A percentile compares a stretch with the other conserved stretches of the same genome.
These are phyloP conservation scores for Bilobella aurantiaca DNA, from an alignment of 1,140 invertebrate species.

Conservation along the genomic window DNA sequence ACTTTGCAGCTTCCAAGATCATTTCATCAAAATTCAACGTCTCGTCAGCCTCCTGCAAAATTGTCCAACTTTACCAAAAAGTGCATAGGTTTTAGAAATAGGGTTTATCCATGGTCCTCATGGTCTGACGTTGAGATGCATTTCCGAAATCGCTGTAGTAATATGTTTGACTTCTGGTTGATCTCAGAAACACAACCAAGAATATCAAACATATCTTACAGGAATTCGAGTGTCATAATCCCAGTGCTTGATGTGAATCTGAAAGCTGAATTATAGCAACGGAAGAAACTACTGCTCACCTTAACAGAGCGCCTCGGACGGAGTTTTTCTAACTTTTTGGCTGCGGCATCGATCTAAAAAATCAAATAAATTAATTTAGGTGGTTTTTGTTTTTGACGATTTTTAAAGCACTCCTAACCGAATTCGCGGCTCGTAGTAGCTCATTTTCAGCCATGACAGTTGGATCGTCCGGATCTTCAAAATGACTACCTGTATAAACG, in stretches of 20 bases:
- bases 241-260: background rate
- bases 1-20: conserved; percentile 95
- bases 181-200: conserved; percentile 82
- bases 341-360: conserved; percentile 68
- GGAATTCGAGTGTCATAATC: conserved; percentile 35
- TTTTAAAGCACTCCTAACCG: conserved; percentile 49
- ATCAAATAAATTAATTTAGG: background rate
- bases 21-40: conserved; percentile 96
- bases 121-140: too few species aligned
- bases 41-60: conserved; percentile 74
- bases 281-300: conserved; percentile 36
- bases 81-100: too few species aligned
- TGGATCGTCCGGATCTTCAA: conserved; percentile 92
- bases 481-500: conserved; percentile 57
- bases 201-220: conserved; percentile 99
- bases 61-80: background rate
- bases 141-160: conserved; percentile 40
- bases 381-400: background rate
- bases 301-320: conserved; percentile 62
- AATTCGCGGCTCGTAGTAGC: conserved; percentile 88
- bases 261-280: conserved; percentile 10
- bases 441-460: conserved; percentile 98
- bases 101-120: too few species aligned
- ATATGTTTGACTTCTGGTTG: conserved; percentile 99
- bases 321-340: conserved; percentile 83